Evolutionary conservation across 2,113 vertebrate genomes (phyloP).

Genomic region (Lepus europaeus): DNA sequence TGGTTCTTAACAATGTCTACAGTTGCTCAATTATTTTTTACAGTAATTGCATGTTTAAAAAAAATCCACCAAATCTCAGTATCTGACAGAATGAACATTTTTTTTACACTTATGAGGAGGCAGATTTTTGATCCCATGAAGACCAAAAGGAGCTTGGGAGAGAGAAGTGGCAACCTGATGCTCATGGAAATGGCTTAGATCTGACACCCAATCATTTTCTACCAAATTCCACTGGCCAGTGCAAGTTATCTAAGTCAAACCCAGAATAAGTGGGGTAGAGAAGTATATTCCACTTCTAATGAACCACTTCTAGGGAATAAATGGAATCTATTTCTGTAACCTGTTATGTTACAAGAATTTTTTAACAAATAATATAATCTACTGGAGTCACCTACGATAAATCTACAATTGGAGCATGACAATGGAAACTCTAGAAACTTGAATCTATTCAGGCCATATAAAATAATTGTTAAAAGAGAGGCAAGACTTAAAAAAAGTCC

Average conservation of each 20-base stretch:
- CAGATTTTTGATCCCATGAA: not conserved
- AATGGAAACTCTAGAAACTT: not conserved
- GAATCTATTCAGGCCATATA: not conserved
- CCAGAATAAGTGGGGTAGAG: not conserved
- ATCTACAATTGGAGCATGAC: conserved; percentile 47
- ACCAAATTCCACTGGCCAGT: not conserved
- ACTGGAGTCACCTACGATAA: conserved; percentile 54
- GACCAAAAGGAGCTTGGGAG: not conserved
- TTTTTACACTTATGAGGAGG: not conserved
- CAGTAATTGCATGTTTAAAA: not conserved
- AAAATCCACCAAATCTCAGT: not conserved
- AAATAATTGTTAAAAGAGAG: not conserved
- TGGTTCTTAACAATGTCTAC: not conserved
- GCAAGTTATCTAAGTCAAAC: not conserved
- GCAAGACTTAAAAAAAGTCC: not conserved
- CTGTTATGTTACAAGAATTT: not conserved
- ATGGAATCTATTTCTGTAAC: not conserved
- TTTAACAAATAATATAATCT: not conserved
- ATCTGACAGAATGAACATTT: not conserved
- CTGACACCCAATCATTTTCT: not conserved
- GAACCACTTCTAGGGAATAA: not conserved
- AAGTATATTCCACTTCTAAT: not conserved
- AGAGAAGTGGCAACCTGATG: not conserved
- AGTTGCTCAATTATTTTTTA: not conserved
- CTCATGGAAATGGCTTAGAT: not conserved